Percentiles rank a stretch among this genome's conserved stretches.
These are phyloP conservation scores for Anser cygnoides DNA, from an alignment of 2,113 vertebrate species.

Conservation along the genomic window DNA sequence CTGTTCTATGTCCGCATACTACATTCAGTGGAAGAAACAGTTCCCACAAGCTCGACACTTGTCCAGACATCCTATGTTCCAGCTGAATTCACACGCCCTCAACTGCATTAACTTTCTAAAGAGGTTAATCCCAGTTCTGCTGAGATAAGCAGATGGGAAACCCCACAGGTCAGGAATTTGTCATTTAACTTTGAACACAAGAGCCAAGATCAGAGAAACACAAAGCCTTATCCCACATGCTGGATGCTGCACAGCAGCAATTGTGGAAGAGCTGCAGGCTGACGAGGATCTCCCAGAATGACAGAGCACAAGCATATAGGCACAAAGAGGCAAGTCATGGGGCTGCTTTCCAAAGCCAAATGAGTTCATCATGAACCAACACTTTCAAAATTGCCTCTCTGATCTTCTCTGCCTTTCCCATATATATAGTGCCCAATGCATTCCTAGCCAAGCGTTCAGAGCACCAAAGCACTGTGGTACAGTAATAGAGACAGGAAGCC, in stretches of 20 bases:
- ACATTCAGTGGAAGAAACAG: neutral
- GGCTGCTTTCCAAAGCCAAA: neutral
- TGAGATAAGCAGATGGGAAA: neutral
- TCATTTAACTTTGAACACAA: neutral
- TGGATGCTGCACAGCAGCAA: neutral
- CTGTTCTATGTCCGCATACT: neutral
- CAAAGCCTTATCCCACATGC: neutral
- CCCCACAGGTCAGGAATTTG: slow-evolving; percentile 18
- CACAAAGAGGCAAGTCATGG: neutral
- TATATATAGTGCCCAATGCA: neutral
- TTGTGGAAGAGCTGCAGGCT: neutral
- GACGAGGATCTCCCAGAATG: neutral
- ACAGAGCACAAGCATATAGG: neutral
- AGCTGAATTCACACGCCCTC: neutral
- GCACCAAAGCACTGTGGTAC: neutral
- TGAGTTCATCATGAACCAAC: neutral
- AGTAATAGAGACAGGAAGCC: neutral
- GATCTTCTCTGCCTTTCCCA: neutral
- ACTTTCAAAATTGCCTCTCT: neutral
- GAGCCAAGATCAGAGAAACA: neutral
- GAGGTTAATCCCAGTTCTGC: slow-evolving; percentile 9
- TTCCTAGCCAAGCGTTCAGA: neutral
- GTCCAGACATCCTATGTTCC: neutral
- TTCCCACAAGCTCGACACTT: neutral
- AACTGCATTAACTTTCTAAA: neutral